phyloP scores from a whole-genome alignment of 2,888 invertebrate genomes.

The Eueremaeus valkanovi region DNA sequence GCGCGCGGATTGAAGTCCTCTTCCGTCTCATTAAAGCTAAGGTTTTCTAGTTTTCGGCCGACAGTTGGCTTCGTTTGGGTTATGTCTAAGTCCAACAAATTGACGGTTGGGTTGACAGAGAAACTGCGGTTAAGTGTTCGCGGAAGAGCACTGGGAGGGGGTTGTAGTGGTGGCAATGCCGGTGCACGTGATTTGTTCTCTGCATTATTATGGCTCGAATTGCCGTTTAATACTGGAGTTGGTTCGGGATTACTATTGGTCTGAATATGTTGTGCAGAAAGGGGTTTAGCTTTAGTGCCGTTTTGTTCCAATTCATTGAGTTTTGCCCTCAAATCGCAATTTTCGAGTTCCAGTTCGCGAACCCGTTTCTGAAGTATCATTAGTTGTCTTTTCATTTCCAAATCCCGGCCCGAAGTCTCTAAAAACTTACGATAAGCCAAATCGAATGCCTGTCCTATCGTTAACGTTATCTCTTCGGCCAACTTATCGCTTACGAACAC shows the following conservation, averaged over 20 bases:
- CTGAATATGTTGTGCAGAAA: neutral
- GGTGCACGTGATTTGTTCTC: neutral
- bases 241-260: neutral
- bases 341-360: slow-evolving; percentile 66
- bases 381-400: slow-evolving; percentile 75
- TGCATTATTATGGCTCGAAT: neutral
- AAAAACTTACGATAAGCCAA: slow-evolving; percentile 88
- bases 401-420: slow-evolving; percentile 82
- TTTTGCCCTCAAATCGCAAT: slow-evolving; percentile 27
- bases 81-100: slow-evolving; percentile 43
- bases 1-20: slow-evolving; percentile 40
- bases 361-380: slow-evolving; percentile 78
- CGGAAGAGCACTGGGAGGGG: slow-evolving; percentile 36
- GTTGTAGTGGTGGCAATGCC: slow-evolving; percentile 34
- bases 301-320: slow-evolving; percentile 35
- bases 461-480: slow-evolving; percentile 94
- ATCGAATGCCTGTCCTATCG: slow-evolving; percentile 97
- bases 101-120: slow-evolving; percentile 26
- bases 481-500: slow-evolving; percentile 96
- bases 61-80: slow-evolving; percentile 49
- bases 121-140: slow-evolving; percentile 36
- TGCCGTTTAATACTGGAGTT: neutral
- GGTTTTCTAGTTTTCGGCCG: slow-evolving; percentile 52
- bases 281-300: neutral
- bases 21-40: slow-evolving; percentile 64